Conservation (phyloP, 2,797 vertebrate species). For the Mus spretus region DNA sequence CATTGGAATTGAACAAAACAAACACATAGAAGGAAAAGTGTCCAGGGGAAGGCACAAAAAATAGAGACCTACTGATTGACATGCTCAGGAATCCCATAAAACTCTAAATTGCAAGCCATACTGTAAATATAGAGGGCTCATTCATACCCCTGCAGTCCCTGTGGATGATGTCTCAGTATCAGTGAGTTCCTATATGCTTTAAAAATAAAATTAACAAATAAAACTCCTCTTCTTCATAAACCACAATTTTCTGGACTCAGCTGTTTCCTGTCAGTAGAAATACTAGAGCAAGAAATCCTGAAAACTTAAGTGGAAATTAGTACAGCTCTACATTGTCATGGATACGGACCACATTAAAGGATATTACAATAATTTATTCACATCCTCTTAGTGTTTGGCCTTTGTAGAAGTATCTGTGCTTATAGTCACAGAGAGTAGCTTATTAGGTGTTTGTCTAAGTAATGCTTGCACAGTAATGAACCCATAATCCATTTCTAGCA, state of each 20-base stretch:
- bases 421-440: background rate
- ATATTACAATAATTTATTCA: background rate
- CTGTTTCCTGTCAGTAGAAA: background rate
- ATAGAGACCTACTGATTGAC: background rate
- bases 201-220: background rate
- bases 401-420: background rate
- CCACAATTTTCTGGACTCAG: background rate
- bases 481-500: conserved; percentile 9
- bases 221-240: background rate
- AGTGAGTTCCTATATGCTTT: background rate
- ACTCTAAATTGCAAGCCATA: background rate
- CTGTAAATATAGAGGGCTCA: background rate
- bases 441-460: background rate
- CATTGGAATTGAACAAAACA: background rate
- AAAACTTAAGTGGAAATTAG: background rate
- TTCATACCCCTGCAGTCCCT: background rate
- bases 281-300: background rate
- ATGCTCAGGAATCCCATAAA: background rate
- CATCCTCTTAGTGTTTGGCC: background rate
- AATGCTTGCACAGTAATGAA: background rate
- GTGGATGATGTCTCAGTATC: background rate
- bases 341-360: background rate
- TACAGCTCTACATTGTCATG: background rate
- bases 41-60: background rate
- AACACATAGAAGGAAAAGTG: background rate